These are phyloP conservation scores for Halictus rubicundus DNA, from an alignment of 1,140 invertebrate genomes.

Conservation along the genomic window DNA sequence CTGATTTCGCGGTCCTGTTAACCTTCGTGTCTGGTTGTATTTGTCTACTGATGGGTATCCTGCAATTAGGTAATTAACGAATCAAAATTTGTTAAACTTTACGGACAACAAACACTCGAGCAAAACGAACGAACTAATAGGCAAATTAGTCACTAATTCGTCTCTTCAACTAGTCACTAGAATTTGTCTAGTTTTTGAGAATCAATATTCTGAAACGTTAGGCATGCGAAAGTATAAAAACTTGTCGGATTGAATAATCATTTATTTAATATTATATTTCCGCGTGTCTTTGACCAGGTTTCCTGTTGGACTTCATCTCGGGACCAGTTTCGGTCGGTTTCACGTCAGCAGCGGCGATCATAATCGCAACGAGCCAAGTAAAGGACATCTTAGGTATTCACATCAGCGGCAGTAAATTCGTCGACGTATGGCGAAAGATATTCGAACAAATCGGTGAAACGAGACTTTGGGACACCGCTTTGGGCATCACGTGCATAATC, in stretches of 20 bases:
- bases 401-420: constrained; percentile 84
- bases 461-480: constrained; percentile 84
- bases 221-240: too few relatives aligned
- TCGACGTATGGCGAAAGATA: constrained; percentile 83
- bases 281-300: constrained; percentile 83
- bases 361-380: constrained; percentile 92
- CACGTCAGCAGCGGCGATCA: constrained; percentile 93
- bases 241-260: too few relatives aligned
- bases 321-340: constrained; percentile 95
- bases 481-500: constrained; percentile 85
- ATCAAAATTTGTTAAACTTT: too few relatives aligned
- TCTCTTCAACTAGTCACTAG: too few relatives aligned
- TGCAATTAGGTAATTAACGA: constrained; percentile 86
- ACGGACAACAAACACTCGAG: too few relatives aligned
- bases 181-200: too few relatives aligned
- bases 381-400: constrained; percentile 89
- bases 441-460: constrained; percentile 86
- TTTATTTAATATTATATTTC: too few relatives aligned
- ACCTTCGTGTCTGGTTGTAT: constrained; percentile 90
- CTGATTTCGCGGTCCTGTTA: constrained; percentile 89
- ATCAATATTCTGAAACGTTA: too few relatives aligned
- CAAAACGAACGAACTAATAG: too few relatives aligned
- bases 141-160: too few relatives aligned
- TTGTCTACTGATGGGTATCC: constrained; percentile 90
- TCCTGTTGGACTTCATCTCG: constrained; percentile 95